phyloP scores from a whole-genome alignment of 2,797 vertebrate species.

The Avahi laniger region DNA sequence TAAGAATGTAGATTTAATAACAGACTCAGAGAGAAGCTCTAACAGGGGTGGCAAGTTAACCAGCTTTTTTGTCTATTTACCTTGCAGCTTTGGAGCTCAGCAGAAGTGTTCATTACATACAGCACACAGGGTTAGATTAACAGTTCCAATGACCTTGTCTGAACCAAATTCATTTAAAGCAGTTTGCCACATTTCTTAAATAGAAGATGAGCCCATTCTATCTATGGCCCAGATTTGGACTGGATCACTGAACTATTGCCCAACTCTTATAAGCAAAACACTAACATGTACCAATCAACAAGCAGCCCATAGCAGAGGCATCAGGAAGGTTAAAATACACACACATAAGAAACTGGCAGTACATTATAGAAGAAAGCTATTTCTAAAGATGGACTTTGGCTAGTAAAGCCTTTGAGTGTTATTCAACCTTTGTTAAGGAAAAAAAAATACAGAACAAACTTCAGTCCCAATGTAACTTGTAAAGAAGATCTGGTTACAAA shows the following conservation, averaged over 20 bases:
- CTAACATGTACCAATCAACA: constrained; percentile 63
- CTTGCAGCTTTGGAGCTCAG: constrained; percentile 72
- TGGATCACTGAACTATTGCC: constrained; percentile 70
- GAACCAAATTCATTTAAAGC: constrained; percentile 73
- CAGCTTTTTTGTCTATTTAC: constrained; percentile 67
- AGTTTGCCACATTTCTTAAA: constrained; percentile 74
- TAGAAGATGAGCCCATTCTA: constrained; percentile 70
- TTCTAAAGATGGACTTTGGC: constrained; percentile 68
- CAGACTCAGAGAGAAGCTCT: constrained; percentile 55
- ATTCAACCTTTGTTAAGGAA: constrained; percentile 58
- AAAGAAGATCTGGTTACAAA: constrained; percentile 63
- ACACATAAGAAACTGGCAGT: constrained; percentile 64
- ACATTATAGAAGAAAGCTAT: constrained; percentile 56
- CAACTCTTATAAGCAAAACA: constrained; percentile 75
- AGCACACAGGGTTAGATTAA: constrained; percentile 58
- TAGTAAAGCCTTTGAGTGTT: constrained; percentile 61
- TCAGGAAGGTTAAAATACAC: constrained; percentile 74
- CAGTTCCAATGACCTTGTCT: constrained; percentile 71
- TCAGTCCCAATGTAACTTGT: constrained; percentile 56
- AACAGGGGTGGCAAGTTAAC: constrained; percentile 33
- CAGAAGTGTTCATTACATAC: constrained; percentile 71
- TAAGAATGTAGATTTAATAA: constrained; percentile 34
- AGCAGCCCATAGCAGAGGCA: constrained; percentile 59
- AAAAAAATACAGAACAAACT: background rate
- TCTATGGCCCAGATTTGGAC: constrained; percentile 67